Base-by-base conservation (phyloP, 2,888 invertebrate genomes). In the Anticlea derivata region DNA sequence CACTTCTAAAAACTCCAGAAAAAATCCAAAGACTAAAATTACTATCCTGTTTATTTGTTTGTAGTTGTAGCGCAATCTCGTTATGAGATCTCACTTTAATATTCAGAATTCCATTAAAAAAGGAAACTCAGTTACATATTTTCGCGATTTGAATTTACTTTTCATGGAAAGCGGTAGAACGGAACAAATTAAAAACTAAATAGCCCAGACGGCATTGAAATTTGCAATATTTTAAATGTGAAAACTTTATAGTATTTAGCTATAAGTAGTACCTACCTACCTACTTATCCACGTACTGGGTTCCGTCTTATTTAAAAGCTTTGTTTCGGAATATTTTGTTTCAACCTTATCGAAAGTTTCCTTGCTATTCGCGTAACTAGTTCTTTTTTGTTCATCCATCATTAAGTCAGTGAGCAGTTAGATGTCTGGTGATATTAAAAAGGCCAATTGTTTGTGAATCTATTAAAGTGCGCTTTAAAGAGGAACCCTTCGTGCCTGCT, bases 101-200 rank as follows among this genome's bases (percentile, higher is more conserved):
- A 26, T 13, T 47, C 27, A 24, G 27, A 45, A 48, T 33, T 26
- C 38, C 22, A 50, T 53, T 43, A 10, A 46, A 24, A 48, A 43
- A 43, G 46, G 34, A 45, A 62, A 17, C 17, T 17, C 2, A 17
- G 4, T 2, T 17, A 17, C 2, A 59, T 58, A 59, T 65, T 66
- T 63, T 43, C 59, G 54, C 56, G 29, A 65, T 64, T 63, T 60
- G 61, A 68, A 69, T 58, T 50, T 57, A 52, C 41, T 40, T 54
- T 60, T 60, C 54, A 59, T 45, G 43, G 50, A 46, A 57, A 45
- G 44, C 50, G 49, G 43, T 35, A n/a, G 45, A 58, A 54, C 33
- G 61, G 34, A 69, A 63, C 55, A 50, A 60, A 64, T 64, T 66
- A 63, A 66, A 66, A 56, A 45, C 46, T 58, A 58, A 55, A 53